Evolutionary conservation across 2,797 vertebrate genomes (phyloP).

Genomic region (Alosa sapidissima): DNA sequence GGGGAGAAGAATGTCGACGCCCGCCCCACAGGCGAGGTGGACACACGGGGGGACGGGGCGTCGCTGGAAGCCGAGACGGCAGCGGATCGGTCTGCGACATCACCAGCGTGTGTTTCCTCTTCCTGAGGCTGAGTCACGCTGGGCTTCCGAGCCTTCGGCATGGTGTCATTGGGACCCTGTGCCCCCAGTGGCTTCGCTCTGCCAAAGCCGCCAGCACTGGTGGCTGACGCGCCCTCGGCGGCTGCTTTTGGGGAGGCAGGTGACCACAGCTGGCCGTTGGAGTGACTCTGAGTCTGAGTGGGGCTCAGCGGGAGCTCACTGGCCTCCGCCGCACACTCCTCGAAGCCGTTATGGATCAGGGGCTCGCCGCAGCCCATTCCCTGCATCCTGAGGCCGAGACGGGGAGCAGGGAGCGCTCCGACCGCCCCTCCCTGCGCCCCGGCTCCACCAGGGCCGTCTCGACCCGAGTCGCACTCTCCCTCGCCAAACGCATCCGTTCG

Average conservation of each 20-base stretch:
- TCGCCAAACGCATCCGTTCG: constrained; percentile 71
- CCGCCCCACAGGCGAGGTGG: neutral
- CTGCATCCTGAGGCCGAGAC: constrained; percentile 52
- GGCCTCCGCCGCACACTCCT: constrained; percentile 52
- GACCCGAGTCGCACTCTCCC: constrained; percentile 42
- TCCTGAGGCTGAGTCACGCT: neutral
- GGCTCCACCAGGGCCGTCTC: constrained; percentile 48
- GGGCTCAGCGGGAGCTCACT: neutral
- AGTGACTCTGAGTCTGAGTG: constrained; percentile 46
- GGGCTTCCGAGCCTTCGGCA: constrained; percentile 33
- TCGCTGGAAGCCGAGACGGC: neutral
- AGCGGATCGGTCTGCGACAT: neutral
- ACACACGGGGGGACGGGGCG: neutral
- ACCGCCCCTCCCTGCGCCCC: constrained; percentile 50
- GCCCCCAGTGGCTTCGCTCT: constrained; percentile 57
- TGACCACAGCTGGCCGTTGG: constrained; percentile 59
- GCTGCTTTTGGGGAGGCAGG: constrained; percentile 49
- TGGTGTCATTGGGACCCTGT: constrained; percentile 31
- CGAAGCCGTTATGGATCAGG: constrained; percentile 82
- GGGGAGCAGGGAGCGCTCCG: constrained; percentile 44
- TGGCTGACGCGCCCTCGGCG: constrained; percentile 40
- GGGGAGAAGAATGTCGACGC: constrained; percentile 41
- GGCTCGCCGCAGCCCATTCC: constrained; percentile 43
- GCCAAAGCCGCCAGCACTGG: constrained; percentile 10
- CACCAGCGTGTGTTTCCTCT: neutral